A percentile compares a stretch with the other conserved stretches of the same genome.
These are phyloP conservation scores for Diploscapter pachys DNA, from an alignment of 1,140 invertebrate genomes.

Conservation along the genomic window DNA sequence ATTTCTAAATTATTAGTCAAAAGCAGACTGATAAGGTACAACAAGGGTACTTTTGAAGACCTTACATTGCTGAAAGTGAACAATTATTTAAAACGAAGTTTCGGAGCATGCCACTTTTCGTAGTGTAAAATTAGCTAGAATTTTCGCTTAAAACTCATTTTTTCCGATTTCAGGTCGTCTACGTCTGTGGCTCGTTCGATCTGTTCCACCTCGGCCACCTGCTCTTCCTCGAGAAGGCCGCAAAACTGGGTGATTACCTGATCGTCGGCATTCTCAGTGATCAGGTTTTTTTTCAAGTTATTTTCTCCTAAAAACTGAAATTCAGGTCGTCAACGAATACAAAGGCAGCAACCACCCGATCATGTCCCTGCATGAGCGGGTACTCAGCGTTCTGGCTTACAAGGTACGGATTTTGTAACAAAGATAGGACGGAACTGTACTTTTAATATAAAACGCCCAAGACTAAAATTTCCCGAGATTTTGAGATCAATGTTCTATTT, in stretches of 20 bases:
- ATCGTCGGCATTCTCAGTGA: slow-evolving; percentile 97
- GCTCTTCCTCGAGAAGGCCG: slow-evolving; percentile 87
- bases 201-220: slow-evolving; percentile 96
- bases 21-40: too few relatives aligned
- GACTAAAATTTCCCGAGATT: too few relatives aligned
- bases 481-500: slow-evolving; percentile 45
- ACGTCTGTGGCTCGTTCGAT: slow-evolving; percentile 97
- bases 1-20: too few relatives aligned
- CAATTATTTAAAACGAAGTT: not conserved
- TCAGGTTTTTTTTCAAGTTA: slow-evolving; percentile 65
- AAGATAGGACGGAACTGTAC: too few relatives aligned
- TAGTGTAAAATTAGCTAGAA: not conserved
- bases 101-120: not conserved
- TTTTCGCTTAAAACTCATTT: not conserved
- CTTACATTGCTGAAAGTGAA: too few relatives aligned
- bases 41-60: too few relatives aligned
- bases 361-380: slow-evolving; percentile 98
- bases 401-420: slow-evolving; percentile 67
- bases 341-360: slow-evolving; percentile 97
- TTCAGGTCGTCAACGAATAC: slow-evolving; percentile 70
- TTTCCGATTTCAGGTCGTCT: slow-evolving; percentile 66
- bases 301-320: slow-evolving; percentile 3
- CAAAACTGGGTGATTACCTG: slow-evolving; percentile 82
- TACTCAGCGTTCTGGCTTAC: slow-evolving; percentile 91
- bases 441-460: slow-evolving; percentile 63